Evolutionary conservation across 2,113 vertebrate species (phyloP).

Genomic region (Piaya cayana): DNA sequence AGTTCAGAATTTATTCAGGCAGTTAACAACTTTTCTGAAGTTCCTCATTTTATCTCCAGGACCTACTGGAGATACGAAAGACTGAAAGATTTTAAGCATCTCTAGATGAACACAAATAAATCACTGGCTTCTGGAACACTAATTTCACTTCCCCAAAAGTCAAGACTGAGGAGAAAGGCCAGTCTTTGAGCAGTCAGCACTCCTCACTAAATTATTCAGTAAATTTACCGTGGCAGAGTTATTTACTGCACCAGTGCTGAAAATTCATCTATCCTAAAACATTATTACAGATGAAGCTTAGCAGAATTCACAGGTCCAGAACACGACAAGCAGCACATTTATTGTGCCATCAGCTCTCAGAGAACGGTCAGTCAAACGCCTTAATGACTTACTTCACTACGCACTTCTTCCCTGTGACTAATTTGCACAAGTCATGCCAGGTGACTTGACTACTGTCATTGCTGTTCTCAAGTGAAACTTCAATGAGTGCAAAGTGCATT

Average conservation of each 20-base stretch:
- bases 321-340: not conserved
- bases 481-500: accelerated
- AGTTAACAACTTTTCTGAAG: conserved; percentile 2
- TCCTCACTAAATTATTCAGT: not conserved
- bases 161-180: not conserved
- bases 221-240: not conserved
- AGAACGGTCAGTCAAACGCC: not conserved
- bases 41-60: not conserved
- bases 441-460: not conserved
- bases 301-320: not conserved
- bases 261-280: not conserved
- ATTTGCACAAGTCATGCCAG: accelerated
- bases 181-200: not conserved
- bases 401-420: not conserved
- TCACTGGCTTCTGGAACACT: not conserved
- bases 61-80: not conserved
- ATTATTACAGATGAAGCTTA: not conserved
- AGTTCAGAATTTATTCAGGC: conserved; percentile 24
- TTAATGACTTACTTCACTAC: not conserved
- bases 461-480: not conserved
- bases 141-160: not conserved
- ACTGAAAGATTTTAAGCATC: not conserved
- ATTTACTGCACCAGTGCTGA: not conserved
- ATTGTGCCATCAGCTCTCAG: accelerated
- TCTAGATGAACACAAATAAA: not conserved